Conservation (phyloP, 2,888 invertebrate genomes). For the Callimorpha dominula region DNA sequence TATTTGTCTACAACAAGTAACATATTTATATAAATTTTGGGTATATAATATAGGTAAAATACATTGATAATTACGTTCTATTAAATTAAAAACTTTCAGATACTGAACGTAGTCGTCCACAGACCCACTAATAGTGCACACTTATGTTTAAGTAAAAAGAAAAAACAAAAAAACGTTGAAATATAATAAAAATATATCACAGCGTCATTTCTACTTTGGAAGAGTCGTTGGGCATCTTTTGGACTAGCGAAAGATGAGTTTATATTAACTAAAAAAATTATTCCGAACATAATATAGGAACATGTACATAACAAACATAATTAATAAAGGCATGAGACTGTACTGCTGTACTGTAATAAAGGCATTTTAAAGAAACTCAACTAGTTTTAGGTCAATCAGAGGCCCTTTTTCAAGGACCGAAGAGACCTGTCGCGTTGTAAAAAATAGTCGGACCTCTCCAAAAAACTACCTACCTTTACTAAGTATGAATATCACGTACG, state of each 20-base stretch:
- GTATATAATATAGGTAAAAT: conserved; percentile 2
- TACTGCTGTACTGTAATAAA: too few relatives aligned
- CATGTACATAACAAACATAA: too few relatives aligned
- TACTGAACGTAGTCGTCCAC: conserved; percentile 27
- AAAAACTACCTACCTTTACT: too few relatives aligned
- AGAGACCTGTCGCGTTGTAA: too few relatives aligned
- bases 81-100: conserved; percentile 19
- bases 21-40: conserved; percentile 8
- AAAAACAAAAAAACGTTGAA: conserved; percentile 25
- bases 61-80: background rate
- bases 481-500: too few relatives aligned
- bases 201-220: conserved; percentile 47
- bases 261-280: background rate
- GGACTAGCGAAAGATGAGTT: conserved; percentile 46
- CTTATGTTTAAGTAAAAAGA: conserved; percentile 31
- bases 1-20: conserved; percentile 33
- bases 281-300: background rate
- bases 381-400: too few relatives aligned
- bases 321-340: background rate
- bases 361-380: too few relatives aligned
- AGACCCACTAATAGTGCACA: conserved; percentile 18
- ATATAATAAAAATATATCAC: conserved; percentile 45
- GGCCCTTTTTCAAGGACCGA: too few relatives aligned
- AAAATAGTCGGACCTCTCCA: too few relatives aligned
- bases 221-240: conserved; percentile 49